phyloP scores from a whole-genome alignment of 2,797 vertebrate genomes.

The Mergus octosetaceus region DNA sequence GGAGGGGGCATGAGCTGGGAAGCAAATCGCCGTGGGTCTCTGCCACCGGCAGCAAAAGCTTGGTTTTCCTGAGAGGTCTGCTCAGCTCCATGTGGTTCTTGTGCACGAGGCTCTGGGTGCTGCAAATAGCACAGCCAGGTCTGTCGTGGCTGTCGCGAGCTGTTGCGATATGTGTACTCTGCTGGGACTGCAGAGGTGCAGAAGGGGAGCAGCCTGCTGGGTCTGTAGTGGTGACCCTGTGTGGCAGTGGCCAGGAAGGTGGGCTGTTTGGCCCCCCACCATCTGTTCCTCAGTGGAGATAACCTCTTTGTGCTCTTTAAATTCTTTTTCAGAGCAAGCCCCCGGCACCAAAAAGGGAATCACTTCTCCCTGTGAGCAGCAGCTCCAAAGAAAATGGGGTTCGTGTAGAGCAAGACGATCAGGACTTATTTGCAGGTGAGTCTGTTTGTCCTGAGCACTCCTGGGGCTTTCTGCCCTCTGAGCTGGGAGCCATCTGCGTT shows the following conservation, averaged over 20 bases:
- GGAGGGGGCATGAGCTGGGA: background rate
- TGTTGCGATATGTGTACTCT: accelerated
- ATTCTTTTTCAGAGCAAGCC: conserved; percentile 77
- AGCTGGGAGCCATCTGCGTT: background rate
- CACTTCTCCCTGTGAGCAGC: conserved; percentile 53
- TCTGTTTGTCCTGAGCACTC: background rate
- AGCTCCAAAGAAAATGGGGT: conserved; percentile 85
- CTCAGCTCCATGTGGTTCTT: too few relatives aligned
- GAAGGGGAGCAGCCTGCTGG: background rate
- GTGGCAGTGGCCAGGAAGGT: background rate
- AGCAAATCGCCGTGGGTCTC: accelerated
- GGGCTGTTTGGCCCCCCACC: background rate
- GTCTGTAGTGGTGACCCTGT: background rate
- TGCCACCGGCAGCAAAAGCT: accelerated
- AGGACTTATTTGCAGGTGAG: conserved; percentile 91
- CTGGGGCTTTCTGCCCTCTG: background rate
- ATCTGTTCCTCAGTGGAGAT: background rate
- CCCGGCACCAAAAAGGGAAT: conserved; percentile 63
- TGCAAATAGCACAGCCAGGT: background rate
- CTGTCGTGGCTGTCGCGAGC: background rate
- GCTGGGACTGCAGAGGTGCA: background rate
- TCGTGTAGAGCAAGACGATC: conserved; percentile 84
- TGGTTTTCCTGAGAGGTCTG: background rate
- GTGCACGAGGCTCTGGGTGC: background rate
- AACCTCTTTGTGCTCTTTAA: background rate